Conservation (phyloP, 1,140 invertebrate genomes). For the Periplaneta americana region DNA sequence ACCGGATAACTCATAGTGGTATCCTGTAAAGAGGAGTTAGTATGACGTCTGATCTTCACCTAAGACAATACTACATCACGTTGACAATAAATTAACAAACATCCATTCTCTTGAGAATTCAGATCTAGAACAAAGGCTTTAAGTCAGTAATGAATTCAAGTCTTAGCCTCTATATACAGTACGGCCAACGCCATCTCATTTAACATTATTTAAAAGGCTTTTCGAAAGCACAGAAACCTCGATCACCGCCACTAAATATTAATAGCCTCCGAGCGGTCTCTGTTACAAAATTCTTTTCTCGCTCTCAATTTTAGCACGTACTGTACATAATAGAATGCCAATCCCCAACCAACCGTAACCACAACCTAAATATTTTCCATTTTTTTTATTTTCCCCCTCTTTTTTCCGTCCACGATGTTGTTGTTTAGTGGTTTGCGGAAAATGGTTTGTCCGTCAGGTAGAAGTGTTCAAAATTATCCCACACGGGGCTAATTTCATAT, state of each 20-base stretch:
- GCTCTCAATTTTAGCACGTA: not conserved
- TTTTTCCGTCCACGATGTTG: not conserved
- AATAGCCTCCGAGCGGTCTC: not conserved
- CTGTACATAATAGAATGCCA: not conserved
- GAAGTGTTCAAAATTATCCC: not conserved
- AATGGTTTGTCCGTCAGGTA: not conserved
- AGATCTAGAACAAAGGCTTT: not conserved
- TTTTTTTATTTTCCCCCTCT: not conserved
- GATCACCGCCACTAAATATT: no score
- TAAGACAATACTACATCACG: no score
- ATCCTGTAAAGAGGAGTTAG: no score
- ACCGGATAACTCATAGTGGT: no score
- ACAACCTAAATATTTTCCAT: not conserved
- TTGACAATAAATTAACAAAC: no score
- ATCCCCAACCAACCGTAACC: not conserved
- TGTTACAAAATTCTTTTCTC: no score
- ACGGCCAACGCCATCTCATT: not conserved
- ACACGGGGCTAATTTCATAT: no score
- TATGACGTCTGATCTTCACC: no score
- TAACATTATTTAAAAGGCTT: no score
- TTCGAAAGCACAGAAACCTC: not conserved
- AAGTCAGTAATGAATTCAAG: not conserved
- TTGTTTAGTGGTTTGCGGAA: not conserved
- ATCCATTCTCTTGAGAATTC: no score
- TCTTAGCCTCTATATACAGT: not conserved